Conservation (phyloP, 2,797 vertebrate species). For the Lacerta bilineata region DNA sequence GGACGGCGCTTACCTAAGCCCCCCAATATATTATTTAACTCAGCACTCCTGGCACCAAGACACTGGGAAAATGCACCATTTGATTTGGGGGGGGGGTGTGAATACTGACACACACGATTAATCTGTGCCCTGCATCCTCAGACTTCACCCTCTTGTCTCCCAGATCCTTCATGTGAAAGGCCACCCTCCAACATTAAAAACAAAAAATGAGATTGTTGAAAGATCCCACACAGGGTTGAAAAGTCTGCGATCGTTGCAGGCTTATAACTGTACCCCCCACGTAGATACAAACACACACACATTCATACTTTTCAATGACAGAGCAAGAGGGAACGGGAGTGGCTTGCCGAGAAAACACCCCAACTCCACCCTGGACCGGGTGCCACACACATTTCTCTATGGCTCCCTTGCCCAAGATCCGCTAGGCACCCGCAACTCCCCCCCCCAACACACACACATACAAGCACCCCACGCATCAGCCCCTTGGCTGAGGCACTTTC, state of each 20-base stretch:
- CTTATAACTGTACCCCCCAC: not conserved
- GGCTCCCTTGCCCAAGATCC: not conserved
- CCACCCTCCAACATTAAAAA: no score
- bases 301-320: constrained; percentile 21
- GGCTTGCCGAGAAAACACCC: constrained; percentile 5
- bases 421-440: not conserved
- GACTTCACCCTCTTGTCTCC: not conserved
- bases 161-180: not conserved
- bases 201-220: no score
- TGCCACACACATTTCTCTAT: constrained; percentile 4
- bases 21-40: no score
- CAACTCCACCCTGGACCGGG: constrained; percentile 13
- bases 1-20: no score
- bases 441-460: no score
- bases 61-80: not conserved
- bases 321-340: not conserved
- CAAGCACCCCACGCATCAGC: not conserved
- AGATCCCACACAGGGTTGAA: not conserved
- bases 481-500: not conserved
- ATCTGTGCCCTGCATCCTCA: not conserved
- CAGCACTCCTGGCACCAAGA: no score
- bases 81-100: not conserved
- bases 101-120: not conserved
- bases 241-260: not conserved
- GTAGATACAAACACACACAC: not conserved